phyloP scores from a whole-genome alignment of 1,140 invertebrate species.

The Coelopa frigida region DNA sequence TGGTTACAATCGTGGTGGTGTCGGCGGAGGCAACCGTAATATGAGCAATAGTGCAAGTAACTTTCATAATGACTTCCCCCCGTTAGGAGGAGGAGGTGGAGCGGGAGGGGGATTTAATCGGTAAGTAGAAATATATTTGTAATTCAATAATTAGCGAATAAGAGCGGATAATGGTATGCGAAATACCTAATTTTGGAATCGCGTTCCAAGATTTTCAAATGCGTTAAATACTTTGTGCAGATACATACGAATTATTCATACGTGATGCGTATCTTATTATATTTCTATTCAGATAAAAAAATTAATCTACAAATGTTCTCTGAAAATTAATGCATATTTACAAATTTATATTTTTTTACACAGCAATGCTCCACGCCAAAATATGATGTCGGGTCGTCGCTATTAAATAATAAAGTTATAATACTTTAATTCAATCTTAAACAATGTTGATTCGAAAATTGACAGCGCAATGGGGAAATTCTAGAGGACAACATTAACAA shows the following conservation, averaged over 20 bases:
- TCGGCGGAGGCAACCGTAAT: conserved; percentile 26
- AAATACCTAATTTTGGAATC: too few relatives aligned
- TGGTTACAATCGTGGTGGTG: conserved; percentile 29
- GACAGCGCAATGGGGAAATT: too few relatives aligned
- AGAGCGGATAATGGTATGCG: neutral
- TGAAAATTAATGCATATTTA: conserved; percentile 7
- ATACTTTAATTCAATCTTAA: too few relatives aligned
- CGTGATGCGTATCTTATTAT: too few relatives aligned
- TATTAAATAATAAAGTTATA: conserved; percentile 12
- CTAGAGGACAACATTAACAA: too few relatives aligned
- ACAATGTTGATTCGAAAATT: too few relatives aligned
- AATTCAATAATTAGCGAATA: conserved; percentile 1
- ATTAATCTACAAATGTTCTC: neutral
- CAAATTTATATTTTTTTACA: conserved; percentile 13
- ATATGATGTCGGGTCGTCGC: conserved; percentile 17
- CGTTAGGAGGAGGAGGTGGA: conserved; percentile 21
- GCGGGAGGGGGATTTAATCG: conserved; percentile 22
- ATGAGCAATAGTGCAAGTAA: neutral
- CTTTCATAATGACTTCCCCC: conserved; percentile 33
- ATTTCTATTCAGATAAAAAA: neutral
- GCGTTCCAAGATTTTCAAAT: too few relatives aligned
- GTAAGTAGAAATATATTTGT: conserved; percentile 12
- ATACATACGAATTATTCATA: too few relatives aligned
- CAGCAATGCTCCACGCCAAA: conserved; percentile 20
- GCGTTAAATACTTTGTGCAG: too few relatives aligned